A percentile compares a stretch with the other conserved stretches of the same genome.
phyloP scores from a whole-genome alignment of 2,113 vertebrate genomes.

The human (Homo sapiens) region GRCh38 chr2:149491001-149491500 shows the following conservation, averaged over 20 bases:
- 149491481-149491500: neutral
- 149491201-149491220: neutral
- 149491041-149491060: too few species aligned
- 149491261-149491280: slow-evolving; percentile 18
- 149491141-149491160: too few species aligned
- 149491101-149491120: too few species aligned
- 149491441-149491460: neutral
- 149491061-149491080: too few species aligned
- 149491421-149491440: neutral
- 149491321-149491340: neutral
- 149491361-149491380: neutral
- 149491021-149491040: too few species aligned
- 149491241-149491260: neutral
- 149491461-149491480: neutral
- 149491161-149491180: too few species aligned
- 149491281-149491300: neutral
- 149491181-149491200: too few species aligned
- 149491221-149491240: neutral
- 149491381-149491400: neutral
- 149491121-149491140: too few species aligned
- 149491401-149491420: slow-evolving; percentile 30
- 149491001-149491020: too few species aligned
- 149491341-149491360: neutral
- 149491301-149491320: neutral
- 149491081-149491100: too few species aligned